Conservation (phyloP, 2,888 invertebrate species). For the Volucella bombylans region DNA sequence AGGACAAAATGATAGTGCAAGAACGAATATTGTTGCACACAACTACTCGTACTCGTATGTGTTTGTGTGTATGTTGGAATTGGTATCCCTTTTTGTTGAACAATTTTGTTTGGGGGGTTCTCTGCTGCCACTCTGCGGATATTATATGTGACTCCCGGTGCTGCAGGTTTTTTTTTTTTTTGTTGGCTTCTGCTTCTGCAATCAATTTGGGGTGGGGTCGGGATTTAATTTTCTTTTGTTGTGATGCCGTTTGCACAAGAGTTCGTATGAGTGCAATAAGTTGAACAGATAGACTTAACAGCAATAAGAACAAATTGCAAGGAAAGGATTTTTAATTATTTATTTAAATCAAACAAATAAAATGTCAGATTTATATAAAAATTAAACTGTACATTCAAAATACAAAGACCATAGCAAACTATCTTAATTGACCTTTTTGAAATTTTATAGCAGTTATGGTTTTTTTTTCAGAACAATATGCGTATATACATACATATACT, state of each 20-base stretch:
- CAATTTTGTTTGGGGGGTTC: slow-evolving; percentile 16
- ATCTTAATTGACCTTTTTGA: too few species aligned
- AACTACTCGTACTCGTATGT: slow-evolving; percentile 1
- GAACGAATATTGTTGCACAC: slow-evolving; percentile 3
- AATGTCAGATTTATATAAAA: too few species aligned
- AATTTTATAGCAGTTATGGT: too few species aligned
- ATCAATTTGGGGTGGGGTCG: slow-evolving; percentile 69
- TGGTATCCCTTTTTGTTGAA: slow-evolving; percentile 52
- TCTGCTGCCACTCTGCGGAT: slow-evolving; percentile 46
- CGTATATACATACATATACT: too few species aligned
- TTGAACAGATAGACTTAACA: neutral
- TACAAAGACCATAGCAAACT: too few species aligned
- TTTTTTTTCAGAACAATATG: too few species aligned
- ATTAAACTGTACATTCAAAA: too few species aligned
- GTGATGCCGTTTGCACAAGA: slow-evolving; percentile 41
- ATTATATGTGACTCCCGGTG: slow-evolving; percentile 58
- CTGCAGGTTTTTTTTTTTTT: slow-evolving; percentile 40
- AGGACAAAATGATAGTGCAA: slow-evolving; percentile 8
- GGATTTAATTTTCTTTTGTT: slow-evolving; percentile 57
- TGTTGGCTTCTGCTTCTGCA: slow-evolving; percentile 25
- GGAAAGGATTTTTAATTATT: too few species aligned
- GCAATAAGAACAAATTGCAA: too few species aligned
- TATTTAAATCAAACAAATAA: too few species aligned
- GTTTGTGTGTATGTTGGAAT: slow-evolving; percentile 16
- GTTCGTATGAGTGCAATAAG: slow-evolving; percentile 49